phyloP scores from a whole-genome alignment of 2,797 vertebrate genomes.

The Acomys russatus region DNA sequence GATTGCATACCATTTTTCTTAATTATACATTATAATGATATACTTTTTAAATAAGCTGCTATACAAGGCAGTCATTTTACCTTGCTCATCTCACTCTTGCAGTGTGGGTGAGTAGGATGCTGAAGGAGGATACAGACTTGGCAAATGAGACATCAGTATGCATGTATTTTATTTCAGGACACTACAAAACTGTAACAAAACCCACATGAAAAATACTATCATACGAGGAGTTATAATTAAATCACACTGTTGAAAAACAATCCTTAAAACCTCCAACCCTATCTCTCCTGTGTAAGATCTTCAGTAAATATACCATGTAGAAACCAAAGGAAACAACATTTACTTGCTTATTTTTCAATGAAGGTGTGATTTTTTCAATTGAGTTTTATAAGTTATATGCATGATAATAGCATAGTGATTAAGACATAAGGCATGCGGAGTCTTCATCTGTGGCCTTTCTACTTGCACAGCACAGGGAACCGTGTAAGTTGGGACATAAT shows the following conservation, averaged over 20 bases:
- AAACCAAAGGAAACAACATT: not conserved
- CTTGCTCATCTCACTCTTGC: not conserved
- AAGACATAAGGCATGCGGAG: not conserved
- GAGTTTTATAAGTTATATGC: conserved; percentile 44
- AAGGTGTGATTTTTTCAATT: not conserved
- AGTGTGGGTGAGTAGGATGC: not conserved
- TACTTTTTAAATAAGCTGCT: not conserved
- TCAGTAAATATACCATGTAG: conserved; percentile 15
- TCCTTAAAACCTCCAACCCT: not conserved
- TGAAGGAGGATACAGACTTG: not conserved
- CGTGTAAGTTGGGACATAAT: not conserved
- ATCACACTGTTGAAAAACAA: not conserved
- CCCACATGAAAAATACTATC: conserved; percentile 51
- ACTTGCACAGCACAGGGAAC: conserved; percentile 24
- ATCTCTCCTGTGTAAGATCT: not conserved
- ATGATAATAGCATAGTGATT: not conserved
- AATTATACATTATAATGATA: not conserved
- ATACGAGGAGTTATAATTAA: conserved; percentile 42
- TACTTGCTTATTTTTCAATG: conserved; percentile 32
- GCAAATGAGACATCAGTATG: not conserved
- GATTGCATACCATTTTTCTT: not conserved
- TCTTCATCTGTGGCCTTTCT: conserved; percentile 20
- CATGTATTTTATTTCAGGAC: not conserved
- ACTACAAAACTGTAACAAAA: conserved; percentile 17
- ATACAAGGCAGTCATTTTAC: not conserved